phyloP scores from a whole-genome alignment of 2,797 vertebrate genomes.

The Momotus momota region DNA sequence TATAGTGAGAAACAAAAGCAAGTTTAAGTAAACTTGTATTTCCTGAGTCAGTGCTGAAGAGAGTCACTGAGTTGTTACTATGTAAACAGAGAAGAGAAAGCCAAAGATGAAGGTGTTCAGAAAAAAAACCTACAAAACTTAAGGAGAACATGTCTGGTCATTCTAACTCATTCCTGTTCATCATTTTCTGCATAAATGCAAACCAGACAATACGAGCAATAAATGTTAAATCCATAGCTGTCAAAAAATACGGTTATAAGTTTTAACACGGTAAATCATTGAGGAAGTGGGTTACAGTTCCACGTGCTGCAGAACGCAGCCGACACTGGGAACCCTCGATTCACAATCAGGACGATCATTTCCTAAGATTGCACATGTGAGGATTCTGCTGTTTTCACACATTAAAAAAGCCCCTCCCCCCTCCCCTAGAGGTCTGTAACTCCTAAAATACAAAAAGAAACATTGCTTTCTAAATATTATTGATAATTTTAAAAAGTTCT shows the following conservation, averaged over 20 bases:
- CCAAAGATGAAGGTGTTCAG: background rate
- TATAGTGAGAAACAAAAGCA: background rate
- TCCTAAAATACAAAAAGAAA: background rate
- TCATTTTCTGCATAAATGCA: background rate
- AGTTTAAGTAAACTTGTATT: background rate
- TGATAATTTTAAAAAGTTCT: slow-evolving; percentile 63
- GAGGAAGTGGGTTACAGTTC: background rate
- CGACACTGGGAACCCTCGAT: background rate
- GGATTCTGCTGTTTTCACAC: background rate
- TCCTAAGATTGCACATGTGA: background rate
- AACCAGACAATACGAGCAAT: background rate
- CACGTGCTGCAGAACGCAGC: background rate
- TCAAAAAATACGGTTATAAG: background rate
- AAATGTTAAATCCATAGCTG: background rate
- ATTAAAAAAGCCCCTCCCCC: background rate
- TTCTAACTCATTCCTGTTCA: background rate
- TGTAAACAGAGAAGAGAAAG: background rate
- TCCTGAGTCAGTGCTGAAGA: background rate
- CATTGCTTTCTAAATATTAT: background rate
- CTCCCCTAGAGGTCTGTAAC: background rate
- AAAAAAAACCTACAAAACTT: background rate
- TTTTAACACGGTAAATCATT: background rate
- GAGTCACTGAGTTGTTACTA: background rate
- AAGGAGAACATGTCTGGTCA: background rate
- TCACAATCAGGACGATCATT: rapidly evolving